Conservation (phyloP, 2,888 invertebrate genomes). For the Melanostoma scalare region DNA sequence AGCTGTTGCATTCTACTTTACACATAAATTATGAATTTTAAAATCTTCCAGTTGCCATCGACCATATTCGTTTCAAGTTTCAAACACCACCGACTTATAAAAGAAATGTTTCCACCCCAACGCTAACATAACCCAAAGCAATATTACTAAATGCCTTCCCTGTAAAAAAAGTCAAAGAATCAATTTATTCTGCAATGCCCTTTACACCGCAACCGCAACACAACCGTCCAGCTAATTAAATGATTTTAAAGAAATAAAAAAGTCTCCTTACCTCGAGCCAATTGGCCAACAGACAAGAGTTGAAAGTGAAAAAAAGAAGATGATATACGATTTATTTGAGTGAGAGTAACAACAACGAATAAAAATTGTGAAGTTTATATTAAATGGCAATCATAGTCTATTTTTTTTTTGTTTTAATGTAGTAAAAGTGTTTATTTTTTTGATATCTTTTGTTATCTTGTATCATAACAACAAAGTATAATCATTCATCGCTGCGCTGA, state of each 20-base stretch:
- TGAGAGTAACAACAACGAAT: conserved; percentile 35
- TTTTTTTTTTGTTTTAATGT: conserved; percentile 25
- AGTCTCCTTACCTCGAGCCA: not conserved
- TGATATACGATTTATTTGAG: conserved; percentile 1
- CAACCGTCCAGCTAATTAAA: conserved; percentile 22
- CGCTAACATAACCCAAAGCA: conserved; percentile 4
- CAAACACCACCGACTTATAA: not conserved
- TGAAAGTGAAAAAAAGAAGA: conserved; percentile 11
- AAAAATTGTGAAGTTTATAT: conserved; percentile 31
- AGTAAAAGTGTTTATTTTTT: not conserved
- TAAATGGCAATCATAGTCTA: conserved; percentile 54
- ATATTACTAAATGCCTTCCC: conserved; percentile 31
- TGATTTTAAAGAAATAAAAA: not conserved
- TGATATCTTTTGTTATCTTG: conserved; percentile 1
- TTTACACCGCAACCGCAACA: not conserved
- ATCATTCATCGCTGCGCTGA: conserved; percentile 37
- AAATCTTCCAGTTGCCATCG: not conserved
- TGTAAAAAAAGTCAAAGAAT: conserved; percentile 1
- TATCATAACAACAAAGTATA: conserved; percentile 42
- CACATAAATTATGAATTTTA: not conserved
- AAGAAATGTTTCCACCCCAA: not conserved
- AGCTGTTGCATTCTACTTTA: not conserved
- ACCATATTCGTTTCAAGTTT: not conserved
- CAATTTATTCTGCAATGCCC: conserved; percentile 4
- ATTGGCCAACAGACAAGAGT: not conserved